phyloP scores from a whole-genome alignment of 1,140 invertebrate species.

The Pantala flavescens region DNA sequence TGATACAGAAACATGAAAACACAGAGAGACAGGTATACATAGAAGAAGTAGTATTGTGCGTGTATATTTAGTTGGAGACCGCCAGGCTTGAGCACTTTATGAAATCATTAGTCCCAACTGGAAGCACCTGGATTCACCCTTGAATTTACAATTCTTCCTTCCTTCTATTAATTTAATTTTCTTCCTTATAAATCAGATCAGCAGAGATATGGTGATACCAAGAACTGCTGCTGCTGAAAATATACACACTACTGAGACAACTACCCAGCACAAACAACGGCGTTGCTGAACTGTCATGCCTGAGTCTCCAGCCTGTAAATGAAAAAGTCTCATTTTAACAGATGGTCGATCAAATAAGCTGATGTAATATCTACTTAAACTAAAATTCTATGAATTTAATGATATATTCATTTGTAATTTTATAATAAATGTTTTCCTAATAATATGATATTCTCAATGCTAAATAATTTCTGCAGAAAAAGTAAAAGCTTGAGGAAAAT shows the following conservation, averaged over 20 bases:
- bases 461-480: too few species aligned
- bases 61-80: not conserved
- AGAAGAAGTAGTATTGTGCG: constrained; percentile 9
- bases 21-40: constrained; percentile 9
- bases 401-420: too few species aligned
- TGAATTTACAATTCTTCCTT: not conserved
- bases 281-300: not conserved
- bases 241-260: not conserved
- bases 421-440: too few species aligned
- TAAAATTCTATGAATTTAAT: too few species aligned
- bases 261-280: not conserved
- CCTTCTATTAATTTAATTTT: not conserved
- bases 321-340: not conserved
- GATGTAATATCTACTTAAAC: too few species aligned
- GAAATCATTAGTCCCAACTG: not conserved
- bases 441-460: too few species aligned
- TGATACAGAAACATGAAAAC: constrained; percentile 7
- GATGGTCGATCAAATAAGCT: too few species aligned
- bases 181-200: not conserved
- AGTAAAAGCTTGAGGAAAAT: too few species aligned
- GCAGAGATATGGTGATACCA: not conserved
- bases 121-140: constrained; percentile 7
- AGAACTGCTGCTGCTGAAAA: not conserved
- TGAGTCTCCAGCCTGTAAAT: not conserved
- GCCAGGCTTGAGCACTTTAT: not conserved